Conservation (phyloP, 1,140 invertebrate species). For the Lepidurus arcticus region DNA sequence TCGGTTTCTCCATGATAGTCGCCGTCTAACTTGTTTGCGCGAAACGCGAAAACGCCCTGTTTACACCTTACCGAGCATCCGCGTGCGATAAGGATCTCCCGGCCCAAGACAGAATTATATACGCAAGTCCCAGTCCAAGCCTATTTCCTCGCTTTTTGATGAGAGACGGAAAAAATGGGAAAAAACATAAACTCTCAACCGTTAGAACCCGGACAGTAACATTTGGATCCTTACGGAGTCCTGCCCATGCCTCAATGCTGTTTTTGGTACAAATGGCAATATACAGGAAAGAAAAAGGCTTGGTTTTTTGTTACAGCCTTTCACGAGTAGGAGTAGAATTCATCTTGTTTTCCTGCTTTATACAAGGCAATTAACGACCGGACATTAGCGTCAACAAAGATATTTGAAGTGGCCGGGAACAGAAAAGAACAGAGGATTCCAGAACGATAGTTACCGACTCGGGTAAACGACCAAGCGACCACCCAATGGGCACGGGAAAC, state of each 20-base stretch:
- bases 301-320: neutral
- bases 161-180: neutral
- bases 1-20: neutral
- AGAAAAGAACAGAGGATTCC: neutral
- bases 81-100: constrained; percentile 5
- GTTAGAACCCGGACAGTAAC: neutral
- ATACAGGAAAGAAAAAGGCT: neutral
- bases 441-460: neutral
- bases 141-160: neutral
- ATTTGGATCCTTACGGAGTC: neutral
- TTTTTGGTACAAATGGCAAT: neutral
- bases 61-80: neutral
- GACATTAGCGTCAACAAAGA: neutral
- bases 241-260: neutral
- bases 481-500: constrained; percentile 9
- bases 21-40: neutral
- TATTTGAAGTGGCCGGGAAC: neutral
- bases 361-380: no score
- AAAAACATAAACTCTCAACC: neutral
- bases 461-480: neutral
- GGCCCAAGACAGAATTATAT: constrained; percentile 1
- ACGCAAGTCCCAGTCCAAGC: neutral
- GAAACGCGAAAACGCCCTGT: constrained; percentile 13
- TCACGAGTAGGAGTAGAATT: no score
- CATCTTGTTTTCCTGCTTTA: no score